phyloP scores from a whole-genome alignment of 2,888 invertebrate genomes.

The Ptychoptera contaminata region DNA sequence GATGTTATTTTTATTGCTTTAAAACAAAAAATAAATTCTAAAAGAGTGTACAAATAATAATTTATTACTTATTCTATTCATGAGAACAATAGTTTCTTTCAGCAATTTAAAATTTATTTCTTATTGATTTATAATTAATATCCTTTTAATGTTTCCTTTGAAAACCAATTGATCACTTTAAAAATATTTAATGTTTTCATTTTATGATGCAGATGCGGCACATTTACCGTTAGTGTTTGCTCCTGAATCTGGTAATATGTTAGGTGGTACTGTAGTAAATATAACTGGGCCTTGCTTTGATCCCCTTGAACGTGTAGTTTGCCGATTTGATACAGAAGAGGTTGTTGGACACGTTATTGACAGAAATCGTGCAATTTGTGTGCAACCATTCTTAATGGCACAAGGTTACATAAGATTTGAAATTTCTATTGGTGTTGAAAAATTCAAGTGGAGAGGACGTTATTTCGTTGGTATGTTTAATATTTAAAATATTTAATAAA shows the following conservation, averaged over 20 bases:
- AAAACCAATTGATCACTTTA: no score
- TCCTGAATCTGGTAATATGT: conserved; percentile 92
- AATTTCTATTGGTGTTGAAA: conserved; percentile 66
- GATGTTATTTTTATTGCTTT: conserved; percentile 16
- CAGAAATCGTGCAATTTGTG: conserved; percentile 71
- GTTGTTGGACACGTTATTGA: conserved; percentile 64
- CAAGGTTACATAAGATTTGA: conserved; percentile 81
- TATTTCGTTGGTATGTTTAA: conserved; percentile 68
- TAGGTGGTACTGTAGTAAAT: conserved; percentile 91
- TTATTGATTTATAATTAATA: no score
- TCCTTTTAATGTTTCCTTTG: neutral
- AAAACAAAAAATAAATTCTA: neutral
- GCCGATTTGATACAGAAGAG: conserved; percentile 68
- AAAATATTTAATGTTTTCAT: no score
- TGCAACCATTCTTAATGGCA: conserved; percentile 73
- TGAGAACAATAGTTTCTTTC: no score
- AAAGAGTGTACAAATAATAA: no score
- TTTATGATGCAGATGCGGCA: conserved; percentile 47
- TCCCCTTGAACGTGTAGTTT: conserved; percentile 56
- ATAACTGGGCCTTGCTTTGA: conserved; percentile 92
- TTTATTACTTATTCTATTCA: neutral
- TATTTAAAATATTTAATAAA: neutral
- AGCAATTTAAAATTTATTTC: no score
- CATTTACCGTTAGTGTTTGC: conserved; percentile 73
- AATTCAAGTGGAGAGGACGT: conserved; percentile 78